A percentile compares a stretch with the other conserved stretches of the same genome.
phyloP scores from a whole-genome alignment of 2,797 vertebrate genomes.

The Chelon labrosus region DNA sequence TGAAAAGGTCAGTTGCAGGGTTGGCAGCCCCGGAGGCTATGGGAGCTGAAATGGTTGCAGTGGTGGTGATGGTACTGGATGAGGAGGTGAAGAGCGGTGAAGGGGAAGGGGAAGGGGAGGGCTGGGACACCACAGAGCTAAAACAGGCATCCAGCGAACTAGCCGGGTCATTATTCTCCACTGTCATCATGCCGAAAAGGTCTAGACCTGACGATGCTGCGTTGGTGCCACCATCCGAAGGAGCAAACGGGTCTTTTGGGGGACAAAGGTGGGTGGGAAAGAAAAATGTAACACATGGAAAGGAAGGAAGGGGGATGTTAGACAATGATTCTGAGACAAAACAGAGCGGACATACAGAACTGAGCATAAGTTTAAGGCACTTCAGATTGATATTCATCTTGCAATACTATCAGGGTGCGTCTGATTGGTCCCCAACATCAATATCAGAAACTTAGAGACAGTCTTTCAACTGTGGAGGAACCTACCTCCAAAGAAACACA shows the following conservation, averaged over 20 bases:
- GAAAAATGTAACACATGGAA: constrained; percentile 39
- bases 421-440: too few relatives aligned
- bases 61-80: constrained; percentile 84
- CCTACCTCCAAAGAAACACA: too few relatives aligned
- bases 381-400: neutral
- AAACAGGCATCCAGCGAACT: constrained; percentile 77
- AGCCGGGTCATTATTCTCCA: constrained; percentile 85
- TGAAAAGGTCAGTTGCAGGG: constrained; percentile 95
- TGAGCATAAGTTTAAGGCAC: neutral
- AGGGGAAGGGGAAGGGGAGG: constrained; percentile 65
- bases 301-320: constrained; percentile 46
- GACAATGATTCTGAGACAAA: constrained; percentile 28
- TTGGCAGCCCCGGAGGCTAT: constrained; percentile 69
- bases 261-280: constrained; percentile 16
- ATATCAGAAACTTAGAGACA: too few relatives aligned
- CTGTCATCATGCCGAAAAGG: constrained; percentile 95
- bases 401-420: neutral
- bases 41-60: constrained; percentile 86
- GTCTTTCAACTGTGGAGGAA: too few relatives aligned
- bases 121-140: constrained; percentile 66
- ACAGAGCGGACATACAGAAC: constrained; percentile 16
- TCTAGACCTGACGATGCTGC: constrained; percentile 89
- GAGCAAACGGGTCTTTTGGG: constrained; percentile 92
- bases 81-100: constrained; percentile 78
- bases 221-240: constrained; percentile 89